phyloP scores from a whole-genome alignment of 2,797 vertebrate species.

The Neoniphon sammara region DNA sequence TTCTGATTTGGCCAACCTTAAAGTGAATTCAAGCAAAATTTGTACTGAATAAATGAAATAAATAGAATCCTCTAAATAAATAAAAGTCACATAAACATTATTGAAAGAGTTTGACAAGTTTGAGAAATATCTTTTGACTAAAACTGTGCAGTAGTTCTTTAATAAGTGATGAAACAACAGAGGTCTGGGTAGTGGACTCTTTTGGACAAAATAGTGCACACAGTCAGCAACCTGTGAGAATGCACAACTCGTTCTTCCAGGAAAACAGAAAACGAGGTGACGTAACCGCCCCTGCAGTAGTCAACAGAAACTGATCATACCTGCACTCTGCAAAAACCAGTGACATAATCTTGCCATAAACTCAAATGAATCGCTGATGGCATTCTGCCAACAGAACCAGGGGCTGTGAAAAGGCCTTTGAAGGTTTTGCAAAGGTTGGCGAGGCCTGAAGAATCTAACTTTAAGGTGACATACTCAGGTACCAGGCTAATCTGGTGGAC shows the following conservation, averaged over 20 bases:
- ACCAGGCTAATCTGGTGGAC: conserved; percentile 41
- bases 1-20: no score
- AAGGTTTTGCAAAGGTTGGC: conserved; percentile 18
- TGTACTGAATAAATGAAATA: background rate
- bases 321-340: conserved; percentile 16
- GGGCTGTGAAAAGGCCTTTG: conserved; percentile 22
- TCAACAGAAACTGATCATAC: background rate
- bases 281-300: background rate
- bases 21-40: background rate
- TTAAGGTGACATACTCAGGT: conserved; percentile 55
- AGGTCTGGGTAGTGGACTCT: no score
- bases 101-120: no score
- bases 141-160: no score
- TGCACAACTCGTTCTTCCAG: conserved; percentile 2
- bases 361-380: conserved; percentile 3
- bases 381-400: conserved; percentile 1
- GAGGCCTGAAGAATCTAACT: conserved; percentile 15
- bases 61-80: background rate
- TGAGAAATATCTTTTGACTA: no score
- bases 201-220: background rate
- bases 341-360: conserved; percentile 5
- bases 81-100: no score
- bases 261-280: conserved; percentile 7
- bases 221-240: background rate
- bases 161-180: background rate